These are phyloP conservation scores for Halcyon smyrnensis DNA, from an alignment of 2,797 vertebrate species.

Conservation along the genomic window DNA sequence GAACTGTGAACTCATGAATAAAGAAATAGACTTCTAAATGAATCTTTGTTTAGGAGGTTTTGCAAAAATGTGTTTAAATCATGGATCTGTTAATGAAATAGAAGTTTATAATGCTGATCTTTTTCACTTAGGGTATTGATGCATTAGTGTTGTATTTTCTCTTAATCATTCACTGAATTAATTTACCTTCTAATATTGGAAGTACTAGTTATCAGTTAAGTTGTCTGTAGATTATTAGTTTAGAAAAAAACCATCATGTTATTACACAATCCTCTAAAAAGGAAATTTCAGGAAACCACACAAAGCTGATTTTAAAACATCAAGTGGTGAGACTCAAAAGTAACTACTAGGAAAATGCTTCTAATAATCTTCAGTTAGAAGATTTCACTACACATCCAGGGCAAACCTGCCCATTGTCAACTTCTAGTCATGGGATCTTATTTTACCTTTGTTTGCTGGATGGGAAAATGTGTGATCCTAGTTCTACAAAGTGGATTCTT, in stretches of 20 bases:
- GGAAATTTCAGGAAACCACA: background rate
- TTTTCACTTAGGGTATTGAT: background rate
- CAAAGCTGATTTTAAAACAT: background rate
- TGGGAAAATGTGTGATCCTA: background rate
- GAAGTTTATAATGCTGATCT: background rate
- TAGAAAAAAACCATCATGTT: background rate
- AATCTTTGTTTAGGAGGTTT: background rate
- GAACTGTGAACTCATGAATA: background rate
- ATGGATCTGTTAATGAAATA: background rate
- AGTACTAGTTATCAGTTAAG: background rate
- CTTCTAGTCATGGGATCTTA: background rate
- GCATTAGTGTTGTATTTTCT: conserved; percentile 33
- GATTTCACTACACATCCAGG: background rate
- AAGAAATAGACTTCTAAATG: background rate
- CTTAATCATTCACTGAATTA: conserved; percentile 5
- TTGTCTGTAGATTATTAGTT: background rate
- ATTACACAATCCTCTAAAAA: background rate
- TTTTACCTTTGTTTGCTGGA: background rate
- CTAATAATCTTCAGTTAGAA: background rate
- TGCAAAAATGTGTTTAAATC: background rate
- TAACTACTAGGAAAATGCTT: background rate
- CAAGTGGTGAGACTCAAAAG: background rate
- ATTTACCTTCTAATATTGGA: background rate
- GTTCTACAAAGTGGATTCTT: background rate
- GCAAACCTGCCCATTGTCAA: background rate